These are phyloP conservation scores for Bombycilla garrulus DNA, from an alignment of 2,113 vertebrate genomes.

Conservation along the genomic window DNA sequence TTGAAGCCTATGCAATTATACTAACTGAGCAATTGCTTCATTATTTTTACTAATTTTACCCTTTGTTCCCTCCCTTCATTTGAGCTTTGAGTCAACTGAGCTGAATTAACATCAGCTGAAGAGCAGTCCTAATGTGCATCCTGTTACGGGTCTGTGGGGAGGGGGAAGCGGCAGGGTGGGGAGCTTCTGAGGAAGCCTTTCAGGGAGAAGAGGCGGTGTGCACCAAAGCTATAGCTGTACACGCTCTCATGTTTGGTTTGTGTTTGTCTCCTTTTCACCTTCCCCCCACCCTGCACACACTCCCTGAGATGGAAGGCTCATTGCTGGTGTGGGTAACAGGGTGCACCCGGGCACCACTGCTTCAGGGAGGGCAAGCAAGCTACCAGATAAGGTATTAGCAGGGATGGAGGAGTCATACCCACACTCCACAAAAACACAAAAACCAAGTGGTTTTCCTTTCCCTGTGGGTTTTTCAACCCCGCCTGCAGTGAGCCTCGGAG, in stretches of 20 bases:
- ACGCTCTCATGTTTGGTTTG: accelerated
- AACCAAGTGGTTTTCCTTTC: neutral
- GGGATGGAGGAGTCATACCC: neutral
- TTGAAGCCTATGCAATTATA: conserved; percentile 43
- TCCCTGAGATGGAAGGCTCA: accelerated
- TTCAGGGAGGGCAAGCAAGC: accelerated
- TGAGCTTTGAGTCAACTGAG: neutral
- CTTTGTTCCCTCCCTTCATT: neutral
- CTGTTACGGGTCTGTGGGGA: neutral
- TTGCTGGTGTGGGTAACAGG: neutral
- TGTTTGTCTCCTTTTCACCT: neutral
- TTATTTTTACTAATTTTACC: conserved; percentile 32
- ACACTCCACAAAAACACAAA: neutral
- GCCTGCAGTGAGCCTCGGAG: neutral
- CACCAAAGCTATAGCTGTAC: neutral
- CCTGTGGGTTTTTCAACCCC: accelerated
- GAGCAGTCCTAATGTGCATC: neutral
- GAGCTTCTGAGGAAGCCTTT: neutral
- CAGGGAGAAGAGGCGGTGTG: neutral
- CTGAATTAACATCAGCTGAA: neutral
- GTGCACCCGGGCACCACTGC: neutral
- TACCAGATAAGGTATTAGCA: neutral
- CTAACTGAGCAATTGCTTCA: conserved; percentile 11
- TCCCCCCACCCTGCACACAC: accelerated
- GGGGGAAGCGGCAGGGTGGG: neutral